Evolutionary conservation across 1,140 invertebrate species (phyloP).

Genomic region (Reticulitermes speratus): DNA sequence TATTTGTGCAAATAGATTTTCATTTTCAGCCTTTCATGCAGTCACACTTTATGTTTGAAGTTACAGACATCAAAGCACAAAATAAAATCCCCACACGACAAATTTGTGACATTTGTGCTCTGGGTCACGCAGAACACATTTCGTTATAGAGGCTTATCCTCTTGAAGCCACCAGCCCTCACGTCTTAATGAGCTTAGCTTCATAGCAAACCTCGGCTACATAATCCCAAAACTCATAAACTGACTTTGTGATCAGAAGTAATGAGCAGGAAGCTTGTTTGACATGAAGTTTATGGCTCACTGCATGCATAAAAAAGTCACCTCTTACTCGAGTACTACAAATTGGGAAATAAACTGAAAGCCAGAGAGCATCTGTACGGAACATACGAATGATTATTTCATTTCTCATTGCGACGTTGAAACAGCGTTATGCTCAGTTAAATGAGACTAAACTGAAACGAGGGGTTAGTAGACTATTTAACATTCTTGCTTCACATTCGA

Average conservation of each 20-base stretch:
- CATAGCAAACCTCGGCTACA: neutral
- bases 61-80: neutral
- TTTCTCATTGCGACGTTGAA: too few relatives aligned
- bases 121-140: neutral
- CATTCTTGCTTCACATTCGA: too few relatives aligned
- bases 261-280: neutral
- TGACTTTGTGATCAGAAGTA: neutral
- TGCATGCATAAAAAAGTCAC: neutral
- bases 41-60: neutral
- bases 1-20: neutral
- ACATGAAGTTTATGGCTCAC: neutral
- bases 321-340: too few relatives aligned
- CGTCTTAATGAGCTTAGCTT: neutral
- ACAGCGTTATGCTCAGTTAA: too few relatives aligned
- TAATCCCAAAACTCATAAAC: constrained; percentile 16
- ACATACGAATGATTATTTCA: too few relatives aligned
- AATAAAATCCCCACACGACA: neutral
- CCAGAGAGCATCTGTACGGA: too few relatives aligned
- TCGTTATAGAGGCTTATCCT: neutral
- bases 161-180: neutral
- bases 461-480: too few relatives aligned
- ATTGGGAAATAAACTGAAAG: too few relatives aligned
- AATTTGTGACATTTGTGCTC: constrained; percentile 5
- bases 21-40: neutral
- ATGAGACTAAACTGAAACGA: too few relatives aligned